Evolutionary conservation across 30 jellyfish, hydroid and myxozoan species (phyloP).

Genomic region (Cassiopea andromeda): DNA sequence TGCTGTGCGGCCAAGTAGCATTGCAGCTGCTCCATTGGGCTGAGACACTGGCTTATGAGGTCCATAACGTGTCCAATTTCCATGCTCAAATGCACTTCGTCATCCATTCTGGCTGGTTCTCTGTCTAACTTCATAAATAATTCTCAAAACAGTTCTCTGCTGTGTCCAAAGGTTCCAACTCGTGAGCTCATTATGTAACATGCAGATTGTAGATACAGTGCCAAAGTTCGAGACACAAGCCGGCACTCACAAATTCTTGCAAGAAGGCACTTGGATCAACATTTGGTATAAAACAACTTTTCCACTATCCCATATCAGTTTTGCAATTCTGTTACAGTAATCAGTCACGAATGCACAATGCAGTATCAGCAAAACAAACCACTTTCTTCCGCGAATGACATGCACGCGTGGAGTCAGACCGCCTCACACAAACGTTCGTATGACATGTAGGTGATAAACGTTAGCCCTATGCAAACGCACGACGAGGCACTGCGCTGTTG

Average conservation of each 20-base stretch:
- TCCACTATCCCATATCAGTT: neutral
- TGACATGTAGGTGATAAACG: constrained; percentile 25
- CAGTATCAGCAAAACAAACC: neutral
- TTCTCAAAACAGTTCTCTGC: neutral
- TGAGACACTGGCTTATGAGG: constrained; percentile 68
- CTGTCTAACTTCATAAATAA: neutral
- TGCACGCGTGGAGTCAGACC: neutral
- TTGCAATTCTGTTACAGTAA: neutral
- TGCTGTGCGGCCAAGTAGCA: constrained; percentile 68
- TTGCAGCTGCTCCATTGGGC: constrained; percentile 79
- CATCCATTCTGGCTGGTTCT: constrained; percentile 37
- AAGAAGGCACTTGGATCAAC: too few relatives aligned
- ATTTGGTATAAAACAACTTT: too few relatives aligned
- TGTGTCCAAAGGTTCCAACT: neutral
- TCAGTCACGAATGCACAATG: neutral
- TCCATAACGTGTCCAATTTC: constrained; percentile 75
- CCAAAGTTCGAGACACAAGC: neutral
- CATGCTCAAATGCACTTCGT: constrained; percentile 54
- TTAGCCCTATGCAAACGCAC: neutral
- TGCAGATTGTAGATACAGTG: neutral
- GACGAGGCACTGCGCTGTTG: neutral
- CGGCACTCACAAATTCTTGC: neutral
- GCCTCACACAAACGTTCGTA: neutral
- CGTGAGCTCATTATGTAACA: neutral
- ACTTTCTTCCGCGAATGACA: constrained; percentile 11